Evolutionary conservation across 2,888 invertebrate genomes (phyloP).

Genomic region (Bugula neritina): DNA sequence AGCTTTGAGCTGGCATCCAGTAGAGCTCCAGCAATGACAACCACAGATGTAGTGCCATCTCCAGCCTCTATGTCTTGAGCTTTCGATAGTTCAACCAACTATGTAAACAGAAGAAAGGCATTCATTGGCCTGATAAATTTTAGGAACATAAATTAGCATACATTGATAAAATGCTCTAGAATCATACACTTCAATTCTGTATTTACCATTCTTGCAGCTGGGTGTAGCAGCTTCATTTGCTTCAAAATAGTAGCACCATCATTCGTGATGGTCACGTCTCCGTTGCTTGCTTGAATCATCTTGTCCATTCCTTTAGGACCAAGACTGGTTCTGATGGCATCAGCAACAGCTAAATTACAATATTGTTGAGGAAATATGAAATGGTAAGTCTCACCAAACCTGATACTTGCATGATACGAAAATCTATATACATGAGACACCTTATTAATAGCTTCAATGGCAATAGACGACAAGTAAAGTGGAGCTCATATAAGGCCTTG

Average conservation of each 20-base stretch:
- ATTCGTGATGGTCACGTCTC: slow-evolving; percentile 98
- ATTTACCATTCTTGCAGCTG: slow-evolving; percentile 93
- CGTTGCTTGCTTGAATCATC: slow-evolving; percentile 96
- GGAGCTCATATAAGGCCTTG: too few species aligned
- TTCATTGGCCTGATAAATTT: not conserved
- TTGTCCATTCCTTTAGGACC: slow-evolving; percentile 99
- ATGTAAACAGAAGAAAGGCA: slow-evolving; percentile 28
- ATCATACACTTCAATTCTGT: not conserved
- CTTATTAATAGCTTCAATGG: too few species aligned
- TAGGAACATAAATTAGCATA: not conserved
- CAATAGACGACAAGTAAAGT: too few species aligned
- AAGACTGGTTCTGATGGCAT: slow-evolving; percentile 96
- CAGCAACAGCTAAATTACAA: slow-evolving; percentile 79
- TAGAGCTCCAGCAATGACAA: slow-evolving; percentile 91
- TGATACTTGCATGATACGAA: too few species aligned
- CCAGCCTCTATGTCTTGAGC: slow-evolving; percentile 99
- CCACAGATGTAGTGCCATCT: slow-evolving; percentile 97
- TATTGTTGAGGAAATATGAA: too few species aligned
- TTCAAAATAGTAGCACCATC: slow-evolving; percentile 99
- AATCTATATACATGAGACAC: too few species aligned
- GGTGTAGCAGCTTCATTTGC: slow-evolving; percentile 96
- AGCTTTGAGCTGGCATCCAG: slow-evolving; percentile 90
- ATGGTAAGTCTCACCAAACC: too few species aligned
- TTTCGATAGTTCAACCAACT: slow-evolving; percentile 94
- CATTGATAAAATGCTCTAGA: not conserved